Evolutionary conservation across 1,140 invertebrate species (phyloP), one percentile per base, ranked within the genome.

Genomic region (Lepidurus couesii): DNA sequence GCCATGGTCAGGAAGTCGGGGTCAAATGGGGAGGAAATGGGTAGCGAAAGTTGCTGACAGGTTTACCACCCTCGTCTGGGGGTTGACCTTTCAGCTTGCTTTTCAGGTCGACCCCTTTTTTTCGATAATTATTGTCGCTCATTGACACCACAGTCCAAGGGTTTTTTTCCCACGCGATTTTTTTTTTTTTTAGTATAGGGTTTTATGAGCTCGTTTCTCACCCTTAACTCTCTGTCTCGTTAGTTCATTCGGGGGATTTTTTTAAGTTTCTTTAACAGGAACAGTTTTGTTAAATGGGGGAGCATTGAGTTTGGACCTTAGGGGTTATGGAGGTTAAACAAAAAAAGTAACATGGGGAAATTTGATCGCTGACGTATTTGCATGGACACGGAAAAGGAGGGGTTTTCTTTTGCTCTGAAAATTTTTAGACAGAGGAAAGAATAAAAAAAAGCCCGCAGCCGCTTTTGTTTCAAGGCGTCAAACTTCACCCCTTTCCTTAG

Each of bases 301-400:
- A 65, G 53, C 21, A 65, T 65, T 65, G 53, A 65, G 21, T 21
- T n/a, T n/a, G n/a, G 53, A 7, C 6, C 16, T 2, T 16, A 21
- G 53, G 45, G 53, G 53, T 34, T 34, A 4, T 34, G 21, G 21
- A 65, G 53, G 53, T 65, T 65, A 65, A 65, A 65, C n/a, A 65
- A 21, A 65, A 53, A 65, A 65, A 65, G 53, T 65, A 21, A n/a
- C 7, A 21, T 65, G 53, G 16, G 53, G 53, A 65, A 65, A 65
- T 65, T 65, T 65, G 53, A 65, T 65, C 53, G 53, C 21, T 65
- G 21, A 13, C 16, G 16, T 65, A 65, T 65, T 65, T 65, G 53
- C 53, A 65, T 65, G 53, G 53, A 65, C 53, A 65, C 21, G 53
- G 13, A 65, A 65, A 65, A 16, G 53, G 53, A 65, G 53, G 53